Evolutionary conservation across 2,113 vertebrate genomes (phyloP), one percentile per base, ranked within the genome.

Genomic region (Shinisaurus crocodilurus): DNA sequence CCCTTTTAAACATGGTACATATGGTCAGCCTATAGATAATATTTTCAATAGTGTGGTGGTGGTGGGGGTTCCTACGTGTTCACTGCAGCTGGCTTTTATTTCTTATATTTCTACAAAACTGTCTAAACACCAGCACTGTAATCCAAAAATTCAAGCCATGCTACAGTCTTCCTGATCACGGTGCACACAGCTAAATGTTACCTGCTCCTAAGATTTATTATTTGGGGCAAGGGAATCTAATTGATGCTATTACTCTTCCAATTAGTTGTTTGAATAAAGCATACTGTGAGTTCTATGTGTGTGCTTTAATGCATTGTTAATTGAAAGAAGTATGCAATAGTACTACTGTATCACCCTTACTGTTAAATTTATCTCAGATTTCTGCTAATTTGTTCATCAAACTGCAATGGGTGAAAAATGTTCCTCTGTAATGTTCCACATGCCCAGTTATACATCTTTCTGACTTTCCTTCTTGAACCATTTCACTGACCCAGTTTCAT

Each of bases 181-280:
- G 40, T 79, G 29, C 34, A 20, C 25, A 32, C 50, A 43, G 54
- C 57, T 40, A 48, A 88, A 85, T 72, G 67, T 34, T 32, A 50
- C 8, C 67, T 72, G 65, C 27, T 50, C 45, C 2, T 86, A 72
- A 65, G 75, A 88, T 79, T 88, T 79, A 79, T 79, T 88, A 77
- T 79, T 79, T 48, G 60, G 57, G 60, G 54, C 57, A 65, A 65
- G 50, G 32, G 15, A 48, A n/a, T 87, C 74, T 87, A 76, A 87
- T 63, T 60, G 57, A 77, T 43, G 37, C 40, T 77, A 77, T 87
- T 77, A 63, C 54, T 87, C 25, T 76, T 87, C 85, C 85, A 87
- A 76, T 87, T 87, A 87, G 72, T 76, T 45, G 8, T 87, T 37
- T 77, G 72, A 87, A 60, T 37, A 63, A 87, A 63, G 25, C 8